A percentile compares a stretch with the other conserved stretches of the same genome.
Conservation (phyloP, 1,140 invertebrate genomes). For the Trichoplusia ni region DNA sequence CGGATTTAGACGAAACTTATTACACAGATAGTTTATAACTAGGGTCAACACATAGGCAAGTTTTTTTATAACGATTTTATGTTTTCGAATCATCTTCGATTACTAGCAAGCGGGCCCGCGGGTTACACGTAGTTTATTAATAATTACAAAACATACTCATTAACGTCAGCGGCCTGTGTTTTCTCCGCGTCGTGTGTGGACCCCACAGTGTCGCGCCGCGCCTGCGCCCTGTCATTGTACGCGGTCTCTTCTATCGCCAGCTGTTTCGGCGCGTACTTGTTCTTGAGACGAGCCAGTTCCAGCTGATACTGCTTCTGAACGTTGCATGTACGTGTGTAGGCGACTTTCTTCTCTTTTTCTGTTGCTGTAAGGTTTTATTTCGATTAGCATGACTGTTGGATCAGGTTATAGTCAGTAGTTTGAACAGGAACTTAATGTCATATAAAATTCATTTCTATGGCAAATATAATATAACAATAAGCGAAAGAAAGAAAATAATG, state of each 20-base stretch:
- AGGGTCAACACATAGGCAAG: too few species aligned
- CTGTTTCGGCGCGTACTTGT: constrained; percentile 89
- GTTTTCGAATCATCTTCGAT: too few species aligned
- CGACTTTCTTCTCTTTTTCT: constrained; percentile 66
- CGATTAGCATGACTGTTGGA: neutral
- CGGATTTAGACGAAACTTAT: too few species aligned
- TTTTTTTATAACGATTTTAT: too few species aligned
- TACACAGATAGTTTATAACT: too few species aligned
- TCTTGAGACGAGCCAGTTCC: constrained; percentile 89
- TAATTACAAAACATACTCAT: constrained; percentile 84
- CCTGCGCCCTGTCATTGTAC: constrained; percentile 91
- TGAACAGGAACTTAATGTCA: too few species aligned
- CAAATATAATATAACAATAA: neutral
- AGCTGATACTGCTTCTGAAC: constrained; percentile 84
- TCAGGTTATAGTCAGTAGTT: neutral
- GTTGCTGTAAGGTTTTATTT: constrained; percentile 43
- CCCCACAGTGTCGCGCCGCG: constrained; percentile 88
- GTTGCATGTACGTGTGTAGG: constrained; percentile 68
- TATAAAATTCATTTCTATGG: too few species aligned
- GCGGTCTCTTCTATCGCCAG: constrained; percentile 76
- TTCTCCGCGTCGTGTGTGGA: constrained; percentile 92
- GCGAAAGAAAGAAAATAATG: neutral
- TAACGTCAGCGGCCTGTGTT: constrained; percentile 89
- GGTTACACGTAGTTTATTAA: too few species aligned
- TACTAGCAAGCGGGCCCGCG: too few species aligned